Percentiles rank a stretch among this genome's conserved stretches.
These are phyloP conservation scores for Eurypyga helias DNA, from an alignment of 2,113 vertebrate genomes.

Conservation along the genomic window DNA sequence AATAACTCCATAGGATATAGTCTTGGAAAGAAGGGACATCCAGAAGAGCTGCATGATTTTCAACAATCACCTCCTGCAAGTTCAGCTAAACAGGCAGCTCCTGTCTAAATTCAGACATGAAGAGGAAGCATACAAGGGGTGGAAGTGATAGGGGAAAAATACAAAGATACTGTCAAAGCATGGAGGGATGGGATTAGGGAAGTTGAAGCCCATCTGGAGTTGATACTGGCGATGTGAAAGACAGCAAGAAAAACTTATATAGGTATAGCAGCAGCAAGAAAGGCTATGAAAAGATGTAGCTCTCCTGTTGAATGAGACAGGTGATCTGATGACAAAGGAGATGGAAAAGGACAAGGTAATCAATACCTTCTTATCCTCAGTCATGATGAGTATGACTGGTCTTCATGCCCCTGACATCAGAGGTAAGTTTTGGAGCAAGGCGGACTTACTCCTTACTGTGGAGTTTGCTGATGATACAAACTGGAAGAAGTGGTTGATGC, in stretches of 20 bases:
- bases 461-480: not conserved
- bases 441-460: not conserved
- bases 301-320: not conserved
- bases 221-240: not conserved
- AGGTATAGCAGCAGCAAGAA: not conserved
- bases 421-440: not conserved
- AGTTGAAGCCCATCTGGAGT: not conserved
- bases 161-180: not conserved
- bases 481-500: not conserved
- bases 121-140: not conserved
- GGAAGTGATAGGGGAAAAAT: not conserved
- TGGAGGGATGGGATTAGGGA: not conserved
- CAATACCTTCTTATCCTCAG: not conserved
- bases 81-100: not conserved
- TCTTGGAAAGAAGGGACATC: not conserved
- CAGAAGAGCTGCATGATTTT: not conserved
- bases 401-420: not conserved
- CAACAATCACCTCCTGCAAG: not conserved
- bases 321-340: not conserved
- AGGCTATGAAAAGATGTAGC: not conserved
- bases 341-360: not conserved
- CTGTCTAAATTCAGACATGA: not conserved
- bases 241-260: not conserved
- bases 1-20: not conserved
- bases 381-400: not conserved